Evolutionary conservation across 2,888 invertebrate genomes (phyloP).

Genomic region (Raillietiella orientalis): DNA sequence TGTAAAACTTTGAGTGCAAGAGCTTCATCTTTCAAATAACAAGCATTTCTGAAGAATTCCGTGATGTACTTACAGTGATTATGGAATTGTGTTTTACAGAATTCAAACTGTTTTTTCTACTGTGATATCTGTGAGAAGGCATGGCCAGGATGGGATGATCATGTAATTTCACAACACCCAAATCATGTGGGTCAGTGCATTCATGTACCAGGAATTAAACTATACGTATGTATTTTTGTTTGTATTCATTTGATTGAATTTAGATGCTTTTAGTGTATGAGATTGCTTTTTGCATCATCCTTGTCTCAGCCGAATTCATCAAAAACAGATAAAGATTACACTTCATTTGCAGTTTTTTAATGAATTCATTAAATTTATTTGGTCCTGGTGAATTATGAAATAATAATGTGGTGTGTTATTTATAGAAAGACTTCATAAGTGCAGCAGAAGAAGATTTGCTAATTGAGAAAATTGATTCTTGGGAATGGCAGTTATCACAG

Average conservation of each 20-base stretch:
- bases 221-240: constrained; percentile 17
- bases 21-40: background rate
- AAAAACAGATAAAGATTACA: too few relatives aligned
- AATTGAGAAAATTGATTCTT: constrained; percentile 31
- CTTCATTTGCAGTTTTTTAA: too few relatives aligned
- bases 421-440: constrained; percentile 48
- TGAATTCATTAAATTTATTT: too few relatives aligned
- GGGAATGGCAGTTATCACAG: constrained; percentile 70
- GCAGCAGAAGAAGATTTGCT: constrained; percentile 29
- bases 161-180: constrained; percentile 26
- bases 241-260: too few relatives aligned
- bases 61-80: too few relatives aligned
- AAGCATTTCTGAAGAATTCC: constrained; percentile 16
- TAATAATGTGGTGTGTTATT: too few relatives aligned
- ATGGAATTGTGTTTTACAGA: too few relatives aligned
- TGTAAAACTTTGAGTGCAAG: background rate
- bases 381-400: too few relatives aligned
- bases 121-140: constrained; percentile 39
- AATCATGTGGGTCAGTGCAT: constrained; percentile 25
- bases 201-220: constrained; percentile 29
- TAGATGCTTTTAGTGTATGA: too few relatives aligned
- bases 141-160: constrained; percentile 34
- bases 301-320: too few relatives aligned
- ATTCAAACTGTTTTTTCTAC: too few relatives aligned
- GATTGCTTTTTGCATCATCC: too few relatives aligned